A percentile compares a stretch with the other conserved stretches of the same genome.
Conservation (phyloP, 2,797 vertebrate genomes). For the Alauda arvensis region DNA sequence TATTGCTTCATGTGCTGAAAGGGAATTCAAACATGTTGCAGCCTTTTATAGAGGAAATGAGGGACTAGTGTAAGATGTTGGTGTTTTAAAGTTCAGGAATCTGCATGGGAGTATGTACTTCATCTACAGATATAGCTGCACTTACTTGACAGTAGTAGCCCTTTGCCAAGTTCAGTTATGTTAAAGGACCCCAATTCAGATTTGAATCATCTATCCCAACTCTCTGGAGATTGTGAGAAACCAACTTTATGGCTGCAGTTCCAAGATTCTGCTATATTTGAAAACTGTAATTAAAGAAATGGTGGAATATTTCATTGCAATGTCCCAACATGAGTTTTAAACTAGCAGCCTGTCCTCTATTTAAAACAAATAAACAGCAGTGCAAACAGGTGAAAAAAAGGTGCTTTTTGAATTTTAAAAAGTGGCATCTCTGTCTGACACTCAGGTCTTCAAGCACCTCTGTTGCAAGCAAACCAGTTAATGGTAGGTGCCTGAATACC, state of each 20-base stretch:
- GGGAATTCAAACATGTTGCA: not conserved
- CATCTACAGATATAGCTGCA: not conserved
- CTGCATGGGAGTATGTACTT: not conserved
- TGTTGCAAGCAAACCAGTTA: not conserved
- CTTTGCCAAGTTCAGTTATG: not conserved
- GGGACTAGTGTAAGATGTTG: not conserved
- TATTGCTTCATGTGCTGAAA: not conserved
- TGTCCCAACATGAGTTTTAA: accelerated
- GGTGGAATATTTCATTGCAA: not conserved
- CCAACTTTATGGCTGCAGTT: not conserved
- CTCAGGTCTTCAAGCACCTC: not conserved
- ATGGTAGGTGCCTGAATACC: not conserved
- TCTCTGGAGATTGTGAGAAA: not conserved
- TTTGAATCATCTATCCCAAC: not conserved
- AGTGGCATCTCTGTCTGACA: not conserved
- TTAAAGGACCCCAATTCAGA: not conserved
- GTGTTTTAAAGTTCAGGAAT: not conserved
- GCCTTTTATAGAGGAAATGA: not conserved
- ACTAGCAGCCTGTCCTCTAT: not conserved
- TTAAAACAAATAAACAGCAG: not conserved
- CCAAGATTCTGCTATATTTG: not conserved
- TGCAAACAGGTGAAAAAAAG: not conserved
- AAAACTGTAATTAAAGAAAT: not conserved
- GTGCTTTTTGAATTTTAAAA: not conserved
- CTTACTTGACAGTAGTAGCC: not conserved